Evolutionary conservation across 2,888 invertebrate genomes (phyloP).

Genomic region (Caradrina kadenii): DNA sequence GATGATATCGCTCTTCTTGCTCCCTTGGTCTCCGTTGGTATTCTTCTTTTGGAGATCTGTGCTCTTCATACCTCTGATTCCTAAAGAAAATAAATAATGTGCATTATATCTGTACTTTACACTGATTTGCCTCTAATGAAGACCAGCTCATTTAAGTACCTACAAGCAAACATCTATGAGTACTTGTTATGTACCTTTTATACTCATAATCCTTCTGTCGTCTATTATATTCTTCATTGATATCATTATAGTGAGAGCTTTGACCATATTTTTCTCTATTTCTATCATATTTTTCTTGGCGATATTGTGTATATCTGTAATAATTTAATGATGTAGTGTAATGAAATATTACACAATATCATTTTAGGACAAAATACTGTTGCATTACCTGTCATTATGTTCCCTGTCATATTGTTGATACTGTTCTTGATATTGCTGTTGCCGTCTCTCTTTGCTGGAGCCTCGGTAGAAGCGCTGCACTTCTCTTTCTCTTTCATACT

Average conservation of each 20-base stretch:
- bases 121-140: constrained; percentile 7
- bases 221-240: constrained; percentile 74
- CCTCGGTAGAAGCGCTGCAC: constrained; percentile 86
- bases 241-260: constrained; percentile 70
- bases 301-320: constrained; percentile 79
- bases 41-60: constrained; percentile 73
- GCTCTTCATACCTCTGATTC: constrained; percentile 78
- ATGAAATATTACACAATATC: constrained; percentile 45
- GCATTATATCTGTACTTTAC: background rate
- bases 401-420: constrained; percentile 77
- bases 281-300: constrained; percentile 77
- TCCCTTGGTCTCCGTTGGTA: constrained; percentile 79
- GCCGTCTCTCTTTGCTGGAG: constrained; percentile 83
- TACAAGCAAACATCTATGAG: constrained; percentile 50
- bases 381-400: constrained; percentile 77
- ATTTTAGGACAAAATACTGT: constrained; percentile 8
- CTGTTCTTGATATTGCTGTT: constrained; percentile 76
- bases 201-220: constrained; percentile 79
- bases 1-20: constrained; percentile 69
- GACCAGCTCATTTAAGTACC: constrained; percentile 32
- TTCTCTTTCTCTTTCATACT: constrained; percentile 81
- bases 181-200: constrained; percentile 77
- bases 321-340: constrained; percentile 56
- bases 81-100: constrained; percentile 56
- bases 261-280: constrained; percentile 77